Evolutionary conservation across 2,113 vertebrate genomes (phyloP).

Genomic region (Picathartes gymnocephalus): DNA sequence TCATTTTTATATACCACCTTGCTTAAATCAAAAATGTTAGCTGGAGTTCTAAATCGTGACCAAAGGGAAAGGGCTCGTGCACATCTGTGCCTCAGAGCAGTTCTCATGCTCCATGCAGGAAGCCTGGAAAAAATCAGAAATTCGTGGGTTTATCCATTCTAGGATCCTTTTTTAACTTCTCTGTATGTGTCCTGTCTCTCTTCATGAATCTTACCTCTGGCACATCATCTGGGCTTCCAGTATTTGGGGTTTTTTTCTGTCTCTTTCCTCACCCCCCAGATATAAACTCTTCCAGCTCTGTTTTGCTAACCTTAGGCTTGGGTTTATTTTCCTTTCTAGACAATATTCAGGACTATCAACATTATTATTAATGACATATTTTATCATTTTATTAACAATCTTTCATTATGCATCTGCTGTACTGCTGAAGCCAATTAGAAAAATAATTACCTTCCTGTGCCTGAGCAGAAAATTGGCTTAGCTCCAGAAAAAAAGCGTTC

Average conservation of each 20-base stretch:
- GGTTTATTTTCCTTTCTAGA: not conserved
- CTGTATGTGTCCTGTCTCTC: not conserved
- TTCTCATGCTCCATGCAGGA: not conserved
- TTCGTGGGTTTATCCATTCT: not conserved
- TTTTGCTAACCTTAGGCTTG: not conserved
- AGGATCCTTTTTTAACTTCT: not conserved
- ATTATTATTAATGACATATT: not conserved
- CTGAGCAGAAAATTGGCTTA: not conserved
- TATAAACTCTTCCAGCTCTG: not conserved
- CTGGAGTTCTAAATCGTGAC: not conserved
- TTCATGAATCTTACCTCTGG: not conserved
- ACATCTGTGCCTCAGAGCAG: not conserved
- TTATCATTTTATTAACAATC: not conserved
- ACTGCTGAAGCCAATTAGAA: not conserved
- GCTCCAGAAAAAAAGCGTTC: not conserved
- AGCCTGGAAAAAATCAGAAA: not conserved
- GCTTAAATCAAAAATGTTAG: not conserved
- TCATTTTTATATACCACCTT: not conserved
- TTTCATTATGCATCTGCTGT: not conserved
- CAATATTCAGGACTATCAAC: not conserved
- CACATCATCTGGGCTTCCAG: not conserved
- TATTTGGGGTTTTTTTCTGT: not conserved
- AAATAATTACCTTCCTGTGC: conserved; percentile 2
- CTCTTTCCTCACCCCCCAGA: not conserved
- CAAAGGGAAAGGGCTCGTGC: not conserved